Evolutionary conservation across 30 jellyfish, hydroid and myxozoan species (phyloP), one percentile per base, ranked within the genome.

Genomic region (Hydractinia symbiolongicarpus): DNA sequence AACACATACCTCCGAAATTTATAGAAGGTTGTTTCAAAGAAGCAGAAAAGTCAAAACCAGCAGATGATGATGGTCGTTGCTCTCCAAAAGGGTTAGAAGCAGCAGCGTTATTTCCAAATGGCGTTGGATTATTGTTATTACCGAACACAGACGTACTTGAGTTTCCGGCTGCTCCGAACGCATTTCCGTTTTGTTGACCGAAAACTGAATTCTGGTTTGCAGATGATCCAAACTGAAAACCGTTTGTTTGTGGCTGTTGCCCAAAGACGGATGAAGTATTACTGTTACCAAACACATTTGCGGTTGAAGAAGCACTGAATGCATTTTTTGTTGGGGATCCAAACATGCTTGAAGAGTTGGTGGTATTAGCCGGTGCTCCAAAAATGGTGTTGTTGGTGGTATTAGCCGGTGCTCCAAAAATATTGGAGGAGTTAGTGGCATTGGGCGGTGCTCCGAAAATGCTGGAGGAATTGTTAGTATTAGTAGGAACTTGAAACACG

Each of bases 371-470:
- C 17, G 74, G 17, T n/a, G 74, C 74, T 7, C 74, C 74, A 64
- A 64, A 64, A 13, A 64, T 51, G 40, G 52, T 64, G 9, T 64
- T 44, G 52, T 44, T 64, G 9, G 74, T 64, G 16, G 74, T 51
- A 9, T 44, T 5, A 10, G 82, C 85, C 40, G 74, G n/a, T n/a
- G 81, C 74, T 7, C 74, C 74, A 64, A 64, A 74, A 13, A 69
- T 57, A 64, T 67, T 72, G 53, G n/a, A 44, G 55, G 81, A 60
- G 67, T n/a, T 72, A 50, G 69, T 16, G 17, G 69, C 69, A 58
- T 13, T 58, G 0, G 81, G 51, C 5, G 87, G 72, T 7, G 92
- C 82, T 5, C 85, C 88, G 77, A 85, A 85, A 5, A 85, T 9
- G 5, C 77, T 5, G 9, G 86, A 86, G 66, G 55, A 40, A 17